Evolutionary conservation across 2,888 invertebrate species (phyloP).

Genomic region (Onchidella celtica): DNA sequence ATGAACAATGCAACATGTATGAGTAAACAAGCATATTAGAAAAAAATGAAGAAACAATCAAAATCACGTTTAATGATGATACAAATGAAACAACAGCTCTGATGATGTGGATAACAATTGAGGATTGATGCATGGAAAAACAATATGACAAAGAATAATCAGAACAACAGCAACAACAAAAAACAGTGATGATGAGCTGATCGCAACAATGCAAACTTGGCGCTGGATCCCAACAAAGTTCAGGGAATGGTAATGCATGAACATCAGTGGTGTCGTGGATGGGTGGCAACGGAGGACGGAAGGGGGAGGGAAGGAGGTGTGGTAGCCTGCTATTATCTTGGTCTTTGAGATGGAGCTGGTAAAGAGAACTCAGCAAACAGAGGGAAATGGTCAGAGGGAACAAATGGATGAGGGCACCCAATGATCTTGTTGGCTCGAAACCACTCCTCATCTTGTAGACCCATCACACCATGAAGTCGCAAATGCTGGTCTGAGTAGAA

Average conservation of each 20-base stretch:
- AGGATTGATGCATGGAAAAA: no score
- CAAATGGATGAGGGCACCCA: constrained; percentile 98
- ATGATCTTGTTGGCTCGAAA: constrained; percentile 94
- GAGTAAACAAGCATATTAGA: no score
- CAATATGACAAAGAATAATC: no score
- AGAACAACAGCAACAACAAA: no score
- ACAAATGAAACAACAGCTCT: no score
- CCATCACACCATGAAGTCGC: constrained; percentile 95
- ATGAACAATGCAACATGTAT: no score
- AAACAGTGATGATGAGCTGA: no score
- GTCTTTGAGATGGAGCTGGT: constrained; percentile 54
- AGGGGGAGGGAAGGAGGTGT: constrained; percentile 1
- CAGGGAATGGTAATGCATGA: no score
- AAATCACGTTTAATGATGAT: no score
- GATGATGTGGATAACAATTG: no score
- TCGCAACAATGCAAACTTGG: not conserved
- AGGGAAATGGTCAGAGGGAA: constrained; percentile 87
- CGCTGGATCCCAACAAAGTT: no score
- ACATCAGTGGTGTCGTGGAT: not conserved
- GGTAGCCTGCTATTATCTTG: constrained; percentile 39
- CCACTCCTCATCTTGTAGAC: constrained; percentile 92
- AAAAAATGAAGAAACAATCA: no score
- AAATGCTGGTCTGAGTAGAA: constrained; percentile 98
- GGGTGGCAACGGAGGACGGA: not conserved
- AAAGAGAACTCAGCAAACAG: constrained; percentile 79